These are phyloP conservation scores for Lasioglossum zephyrum DNA, from an alignment of 2,888 invertebrate genomes.

Conservation along the genomic window DNA sequence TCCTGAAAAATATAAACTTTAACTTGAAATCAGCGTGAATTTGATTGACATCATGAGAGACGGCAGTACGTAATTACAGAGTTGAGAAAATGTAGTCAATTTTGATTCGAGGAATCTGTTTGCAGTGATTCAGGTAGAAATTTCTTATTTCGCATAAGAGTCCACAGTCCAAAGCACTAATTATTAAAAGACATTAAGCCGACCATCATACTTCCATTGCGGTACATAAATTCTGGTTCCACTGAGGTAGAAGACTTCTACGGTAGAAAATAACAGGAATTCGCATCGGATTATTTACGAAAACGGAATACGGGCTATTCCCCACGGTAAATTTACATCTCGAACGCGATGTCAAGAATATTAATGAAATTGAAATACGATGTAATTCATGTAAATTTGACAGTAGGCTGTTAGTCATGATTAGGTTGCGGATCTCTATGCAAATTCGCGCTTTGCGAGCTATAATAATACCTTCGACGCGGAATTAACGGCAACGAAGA, in stretches of 20 bases:
- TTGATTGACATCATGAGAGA: not conserved
- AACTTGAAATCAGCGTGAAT: too few relatives aligned
- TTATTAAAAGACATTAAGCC: not conserved
- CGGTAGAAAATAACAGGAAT: not conserved
- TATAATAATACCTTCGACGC: not conserved
- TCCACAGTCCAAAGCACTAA: not conserved
- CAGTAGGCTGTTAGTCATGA: not conserved
- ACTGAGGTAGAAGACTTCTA: not conserved
- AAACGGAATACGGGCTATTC: not conserved
- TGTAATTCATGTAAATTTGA: slow-evolving; percentile 3
- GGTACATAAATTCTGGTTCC: not conserved
- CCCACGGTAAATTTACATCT: not conserved
- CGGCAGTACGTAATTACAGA: not conserved
- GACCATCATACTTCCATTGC: not conserved
- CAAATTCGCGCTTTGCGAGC: not conserved
- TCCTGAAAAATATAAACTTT: too few relatives aligned
- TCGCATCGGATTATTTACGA: not conserved
- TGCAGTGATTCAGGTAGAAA: not conserved
- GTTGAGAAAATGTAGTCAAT: not conserved
- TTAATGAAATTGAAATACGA: slow-evolving; percentile 11
- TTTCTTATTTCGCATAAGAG: not conserved
- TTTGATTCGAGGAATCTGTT: not conserved
- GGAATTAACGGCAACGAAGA: not conserved
- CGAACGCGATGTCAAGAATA: not conserved
- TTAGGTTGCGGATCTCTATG: slow-evolving; percentile 2